Evolutionary conservation across 2,113 vertebrate genomes (phyloP).

Genomic region (Leucopsar rothschildi): DNA sequence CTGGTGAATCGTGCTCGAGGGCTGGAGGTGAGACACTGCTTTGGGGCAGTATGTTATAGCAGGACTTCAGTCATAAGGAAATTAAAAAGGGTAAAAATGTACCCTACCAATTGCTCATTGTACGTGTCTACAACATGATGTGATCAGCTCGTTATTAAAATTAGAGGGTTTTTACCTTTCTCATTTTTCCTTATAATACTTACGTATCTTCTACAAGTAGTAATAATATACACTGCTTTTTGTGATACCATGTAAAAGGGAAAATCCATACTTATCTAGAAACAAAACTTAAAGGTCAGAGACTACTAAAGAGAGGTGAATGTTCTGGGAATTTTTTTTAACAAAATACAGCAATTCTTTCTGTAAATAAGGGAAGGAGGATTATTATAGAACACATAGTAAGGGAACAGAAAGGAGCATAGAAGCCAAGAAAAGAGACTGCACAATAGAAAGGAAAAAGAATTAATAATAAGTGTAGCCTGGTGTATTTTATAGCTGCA

Average conservation of each 20-base stretch:
- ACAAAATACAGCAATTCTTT: not conserved
- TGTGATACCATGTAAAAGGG: not conserved
- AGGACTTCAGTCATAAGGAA: not conserved
- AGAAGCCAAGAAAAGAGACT: not conserved
- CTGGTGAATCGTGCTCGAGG: constrained; percentile 94
- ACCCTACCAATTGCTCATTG: not conserved
- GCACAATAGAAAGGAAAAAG: not conserved
- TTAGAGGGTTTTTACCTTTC: not conserved
- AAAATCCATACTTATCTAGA: not conserved
- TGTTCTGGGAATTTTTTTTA: not conserved
- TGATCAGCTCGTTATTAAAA: not conserved
- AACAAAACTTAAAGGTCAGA: not conserved
- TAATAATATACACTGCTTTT: not conserved
- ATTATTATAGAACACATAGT: not conserved
- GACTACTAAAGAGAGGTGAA: not conserved
- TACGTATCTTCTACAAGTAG: not conserved
- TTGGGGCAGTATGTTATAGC: not conserved
- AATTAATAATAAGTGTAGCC: not conserved
- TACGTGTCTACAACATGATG: not conserved
- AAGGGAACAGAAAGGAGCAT: not conserved
- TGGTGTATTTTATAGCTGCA: not conserved
- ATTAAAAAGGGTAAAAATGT: not conserved
- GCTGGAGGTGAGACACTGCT: constrained; percentile 83
- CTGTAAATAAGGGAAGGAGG: not conserved
- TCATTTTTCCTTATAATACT: not conserved